phyloP scores from a whole-genome alignment of 2,797 vertebrate species.

The Neosilurus hyrtlii region DNA sequence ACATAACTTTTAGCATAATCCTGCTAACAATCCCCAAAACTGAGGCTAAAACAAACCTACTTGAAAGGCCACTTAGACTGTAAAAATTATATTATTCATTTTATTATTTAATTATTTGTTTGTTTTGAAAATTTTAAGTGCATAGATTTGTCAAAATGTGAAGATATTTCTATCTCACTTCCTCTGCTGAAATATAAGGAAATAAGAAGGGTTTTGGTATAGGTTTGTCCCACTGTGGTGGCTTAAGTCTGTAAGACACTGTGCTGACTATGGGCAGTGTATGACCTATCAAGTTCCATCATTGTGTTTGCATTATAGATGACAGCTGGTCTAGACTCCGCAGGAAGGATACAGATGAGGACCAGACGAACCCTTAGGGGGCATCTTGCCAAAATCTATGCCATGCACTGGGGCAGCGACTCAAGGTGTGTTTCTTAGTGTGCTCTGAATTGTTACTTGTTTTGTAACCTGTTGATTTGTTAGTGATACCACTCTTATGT shows the following conservation, averaged over 20 bases:
- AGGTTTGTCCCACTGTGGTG: not conserved
- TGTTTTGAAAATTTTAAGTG: not conserved
- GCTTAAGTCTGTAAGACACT: not conserved
- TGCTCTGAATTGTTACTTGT: not conserved
- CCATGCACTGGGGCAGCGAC: constrained; percentile 98
- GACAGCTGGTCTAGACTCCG: constrained; percentile 93
- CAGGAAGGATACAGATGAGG: constrained; percentile 97
- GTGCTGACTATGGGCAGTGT: not conserved
- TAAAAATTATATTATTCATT: too few species aligned
- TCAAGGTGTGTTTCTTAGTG: constrained; percentile 78
- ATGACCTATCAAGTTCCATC: not conserved
- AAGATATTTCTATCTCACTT: not conserved
- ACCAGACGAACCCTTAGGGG: constrained; percentile 93
- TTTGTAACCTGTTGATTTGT: not conserved
- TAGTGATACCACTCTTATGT: not conserved
- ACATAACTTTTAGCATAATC: too few species aligned
- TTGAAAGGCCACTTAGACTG: too few species aligned
- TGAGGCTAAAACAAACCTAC: too few species aligned
- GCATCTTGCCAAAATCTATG: constrained; percentile 98
- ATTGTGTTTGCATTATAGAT: constrained; percentile 73
- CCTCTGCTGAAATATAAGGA: not conserved
- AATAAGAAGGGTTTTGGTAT: not conserved
- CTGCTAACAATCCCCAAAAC: too few species aligned
- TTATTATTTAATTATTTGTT: too few species aligned
- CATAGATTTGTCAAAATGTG: not conserved